These are phyloP conservation scores for Pseudorectes ferrugineus DNA, from an alignment of 2,113 vertebrate genomes.

Conservation along the genomic window DNA sequence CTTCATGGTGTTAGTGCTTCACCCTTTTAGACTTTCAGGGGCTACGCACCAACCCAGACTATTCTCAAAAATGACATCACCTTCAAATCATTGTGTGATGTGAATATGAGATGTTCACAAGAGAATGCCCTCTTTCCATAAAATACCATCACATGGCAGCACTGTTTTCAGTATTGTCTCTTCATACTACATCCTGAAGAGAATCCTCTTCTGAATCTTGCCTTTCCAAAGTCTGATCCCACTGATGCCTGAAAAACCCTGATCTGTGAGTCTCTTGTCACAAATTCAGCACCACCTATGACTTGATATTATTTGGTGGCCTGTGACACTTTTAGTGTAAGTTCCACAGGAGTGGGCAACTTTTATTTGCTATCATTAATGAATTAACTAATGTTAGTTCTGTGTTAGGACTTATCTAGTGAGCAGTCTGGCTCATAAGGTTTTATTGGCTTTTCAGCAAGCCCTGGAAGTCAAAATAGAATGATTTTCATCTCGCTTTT, in stretches of 20 bases:
- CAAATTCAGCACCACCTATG: not conserved
- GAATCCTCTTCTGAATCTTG: not conserved
- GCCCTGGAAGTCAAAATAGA: not conserved
- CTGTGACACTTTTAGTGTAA: not conserved
- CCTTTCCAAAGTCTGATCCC: not conserved
- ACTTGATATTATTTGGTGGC: not conserved
- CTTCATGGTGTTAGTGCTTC: not conserved
- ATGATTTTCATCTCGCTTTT: not conserved
- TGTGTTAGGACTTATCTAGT: not conserved
- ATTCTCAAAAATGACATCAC: not conserved
- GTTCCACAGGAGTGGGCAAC: not conserved
- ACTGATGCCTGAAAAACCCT: not conserved
- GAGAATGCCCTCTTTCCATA: not conserved
- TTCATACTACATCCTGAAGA: not conserved
- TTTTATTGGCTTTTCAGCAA: not conserved
- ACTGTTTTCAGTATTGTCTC: not conserved
- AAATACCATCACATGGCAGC: not conserved
- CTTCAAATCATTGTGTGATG: not conserved
- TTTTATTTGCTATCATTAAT: not conserved
- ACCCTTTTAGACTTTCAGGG: not conserved
- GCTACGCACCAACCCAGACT: fast-evolving
- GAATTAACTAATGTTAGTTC: not conserved
- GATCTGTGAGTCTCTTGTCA: not conserved
- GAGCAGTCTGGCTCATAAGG: not conserved
- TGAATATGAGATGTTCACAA: not conserved